Base-by-base conservation (phyloP, 2,888 invertebrate genomes). In the Acrobasis suavella region DNA sequence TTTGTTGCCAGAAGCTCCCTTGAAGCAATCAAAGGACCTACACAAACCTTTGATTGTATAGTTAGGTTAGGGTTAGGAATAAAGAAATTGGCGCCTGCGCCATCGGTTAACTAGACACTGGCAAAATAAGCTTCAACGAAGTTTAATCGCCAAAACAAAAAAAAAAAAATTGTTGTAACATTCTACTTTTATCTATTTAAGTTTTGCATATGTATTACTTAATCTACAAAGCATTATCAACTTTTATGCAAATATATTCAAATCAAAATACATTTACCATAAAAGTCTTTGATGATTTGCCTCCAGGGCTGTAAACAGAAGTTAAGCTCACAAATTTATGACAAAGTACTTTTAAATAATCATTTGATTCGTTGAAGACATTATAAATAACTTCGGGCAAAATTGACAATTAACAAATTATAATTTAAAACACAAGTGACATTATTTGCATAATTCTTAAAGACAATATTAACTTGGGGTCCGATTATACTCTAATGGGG, bases 321-420 rank as follows among this genome's bases (percentile, higher is more conserved):
- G 1, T 22, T 42, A 46, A 56, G 39, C 39, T 8, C 12, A 15
- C 3, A 12, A 15, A 38, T 17, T 51, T 22, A 51, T 10, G 39
- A 12, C 42, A 42, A 42, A 56, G 56, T 56, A 50, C 17, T 59
- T 42, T 17, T 56, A 17, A 56, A 56, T 56, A 56, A 56, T 46
- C 42, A 46, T 22, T 56, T 56, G 22, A 56, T 46, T 64, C 63
- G 42, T 63, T 49, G 17, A 64, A 67, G 63, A 67, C 64, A 69
- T 69, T 49, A 62, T 64, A 78, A 79, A 82, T 67, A 80, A 75
- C 83, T 75, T 46, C 8, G 22, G 75, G 83, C 77, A 17, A 73
- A 69, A 73, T 74, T 69, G 68, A 71, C 82, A 82, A 83, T 83
- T 82, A 82, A 63, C 49, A 74, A 73, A 77, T 78, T 76, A 77